These are phyloP conservation scores for sheep (Ovis aries) DNA, from an alignment of 2,113 vertebrate species.

Conservation along the genomic window ARS-UI_Ramb_v3.0 NC_056074.1:32400501-32401000, in stretches of 20 bases:
- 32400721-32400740: background rate
- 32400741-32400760: background rate
- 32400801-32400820: background rate
- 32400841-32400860: background rate
- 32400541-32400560: background rate
- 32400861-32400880: background rate
- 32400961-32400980: background rate
- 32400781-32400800: background rate
- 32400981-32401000: background rate
- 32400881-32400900: background rate
- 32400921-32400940: background rate
- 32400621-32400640: background rate
- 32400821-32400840: background rate
- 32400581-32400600: fast-evolving
- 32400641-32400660: background rate
- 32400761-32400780: fast-evolving
- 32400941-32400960: background rate
- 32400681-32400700: background rate
- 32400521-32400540: background rate
- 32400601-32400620: background rate
- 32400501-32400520: background rate
- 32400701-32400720: background rate
- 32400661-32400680: background rate
- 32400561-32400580: background rate
- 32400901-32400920: background rate